These are phyloP conservation scores for Pungitius pungitius DNA, from an alignment of 2,113 vertebrate species.

Conservation along the genomic window DNA sequence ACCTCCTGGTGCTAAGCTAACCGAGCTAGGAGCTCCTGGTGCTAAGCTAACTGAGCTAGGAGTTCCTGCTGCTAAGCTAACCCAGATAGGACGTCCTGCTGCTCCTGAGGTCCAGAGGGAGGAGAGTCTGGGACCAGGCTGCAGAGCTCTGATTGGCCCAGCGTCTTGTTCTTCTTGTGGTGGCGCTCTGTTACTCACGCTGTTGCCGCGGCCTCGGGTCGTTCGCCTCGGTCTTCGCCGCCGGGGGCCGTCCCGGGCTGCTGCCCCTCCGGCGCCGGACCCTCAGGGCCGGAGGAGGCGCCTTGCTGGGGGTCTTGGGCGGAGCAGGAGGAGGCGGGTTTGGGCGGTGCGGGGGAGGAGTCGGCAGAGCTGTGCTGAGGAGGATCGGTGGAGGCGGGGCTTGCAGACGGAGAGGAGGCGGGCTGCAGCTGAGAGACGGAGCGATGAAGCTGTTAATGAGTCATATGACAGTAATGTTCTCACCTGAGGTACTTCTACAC, in stretches of 20 bases:
- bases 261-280: not conserved
- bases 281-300: not conserved
- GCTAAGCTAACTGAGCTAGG: too few relatives aligned
- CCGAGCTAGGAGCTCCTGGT: not conserved
- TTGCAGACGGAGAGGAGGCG: constrained; percentile 49
- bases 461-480: too few relatives aligned
- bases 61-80: too few relatives aligned
- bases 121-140: too few relatives aligned
- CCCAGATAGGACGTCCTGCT: too few relatives aligned
- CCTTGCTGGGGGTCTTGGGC: constrained; percentile 33
- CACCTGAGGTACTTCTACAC: too few relatives aligned
- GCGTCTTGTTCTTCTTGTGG: not conserved
- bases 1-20: too few relatives aligned
- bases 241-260: not conserved
- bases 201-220: not conserved
- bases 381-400: constrained; percentile 25
- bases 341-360: not conserved
- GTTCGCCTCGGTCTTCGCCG: constrained; percentile 16
- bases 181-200: constrained; percentile 27
- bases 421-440: constrained; percentile 50
- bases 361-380: constrained; percentile 19
- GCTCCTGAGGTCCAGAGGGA: too few relatives aligned
- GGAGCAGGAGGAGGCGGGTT: not conserved
- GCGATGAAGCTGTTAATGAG: not conserved
- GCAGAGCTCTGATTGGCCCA: too few relatives aligned